Conservation (phyloP, 1,140 invertebrate species). For the Spodoptera frugiperda region DNA sequence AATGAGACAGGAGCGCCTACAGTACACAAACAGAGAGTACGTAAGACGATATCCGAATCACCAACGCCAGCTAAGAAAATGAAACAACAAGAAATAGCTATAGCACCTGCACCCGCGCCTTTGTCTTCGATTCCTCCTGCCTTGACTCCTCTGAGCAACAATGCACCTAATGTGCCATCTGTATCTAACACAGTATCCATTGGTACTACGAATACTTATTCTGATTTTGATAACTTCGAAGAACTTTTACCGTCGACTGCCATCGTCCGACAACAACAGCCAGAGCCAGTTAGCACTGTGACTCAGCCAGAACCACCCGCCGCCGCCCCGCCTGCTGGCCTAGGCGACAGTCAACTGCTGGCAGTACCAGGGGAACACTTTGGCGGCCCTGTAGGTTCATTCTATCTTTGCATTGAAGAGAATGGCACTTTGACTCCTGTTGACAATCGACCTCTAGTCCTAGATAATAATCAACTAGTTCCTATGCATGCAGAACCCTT, state of each 20-base stretch:
- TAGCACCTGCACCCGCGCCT: constrained; percentile 66
- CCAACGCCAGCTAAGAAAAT: constrained; percentile 70
- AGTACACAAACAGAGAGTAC: constrained; percentile 67
- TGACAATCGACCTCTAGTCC: constrained; percentile 89
- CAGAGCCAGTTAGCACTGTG: constrained; percentile 44
- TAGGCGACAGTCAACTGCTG: constrained; percentile 88
- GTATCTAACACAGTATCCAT: constrained; percentile 57
- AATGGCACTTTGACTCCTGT: constrained; percentile 90
- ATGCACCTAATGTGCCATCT: constrained; percentile 55
- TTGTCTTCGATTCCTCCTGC: constrained; percentile 48
- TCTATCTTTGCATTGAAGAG: constrained; percentile 88
- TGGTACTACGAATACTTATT: constrained; percentile 56
- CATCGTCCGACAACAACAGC: constrained; percentile 67
- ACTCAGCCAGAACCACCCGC: constrained; percentile 54
- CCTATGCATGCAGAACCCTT: constrained; percentile 80
- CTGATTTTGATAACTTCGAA: constrained; percentile 80
- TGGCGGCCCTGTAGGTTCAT: constrained; percentile 88
- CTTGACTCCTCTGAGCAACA: constrained; percentile 61
- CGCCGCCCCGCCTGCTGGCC: constrained; percentile 70
- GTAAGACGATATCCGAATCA: constrained; percentile 63
- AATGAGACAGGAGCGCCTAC: constrained; percentile 60
- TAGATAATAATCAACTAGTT: constrained; percentile 87
- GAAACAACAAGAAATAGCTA: constrained; percentile 74
- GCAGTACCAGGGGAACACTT: constrained; percentile 89
- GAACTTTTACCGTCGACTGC: constrained; percentile 80